Conservation (phyloP, 2,888 invertebrate species). For the Merodon equestris region DNA sequence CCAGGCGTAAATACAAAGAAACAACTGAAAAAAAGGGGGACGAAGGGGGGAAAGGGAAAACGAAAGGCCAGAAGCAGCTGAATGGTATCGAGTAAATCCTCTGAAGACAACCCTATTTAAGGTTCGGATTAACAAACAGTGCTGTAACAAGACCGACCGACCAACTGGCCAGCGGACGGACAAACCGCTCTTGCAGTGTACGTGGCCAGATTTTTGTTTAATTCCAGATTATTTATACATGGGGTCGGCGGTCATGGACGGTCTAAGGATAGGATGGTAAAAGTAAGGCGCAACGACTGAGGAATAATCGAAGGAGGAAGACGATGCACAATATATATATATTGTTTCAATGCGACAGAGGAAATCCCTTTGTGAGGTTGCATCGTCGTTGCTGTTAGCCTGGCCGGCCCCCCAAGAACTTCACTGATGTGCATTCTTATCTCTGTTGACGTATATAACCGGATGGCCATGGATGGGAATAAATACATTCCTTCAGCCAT, state of each 20-base stretch:
- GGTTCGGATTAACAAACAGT: conserved; percentile 60
- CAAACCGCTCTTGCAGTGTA: conserved; percentile 5
- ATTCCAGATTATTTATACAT: conserved; percentile 63
- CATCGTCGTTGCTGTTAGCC: conserved; percentile 17
- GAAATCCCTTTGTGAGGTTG: conserved; percentile 62
- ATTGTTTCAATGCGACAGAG: conserved; percentile 61
- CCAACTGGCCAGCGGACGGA: conserved; percentile 7
- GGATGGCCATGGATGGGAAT: conserved; percentile 33
- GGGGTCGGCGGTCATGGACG: neutral
- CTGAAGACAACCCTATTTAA: conserved; percentile 62
- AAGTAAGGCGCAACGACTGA: conserved; percentile 8
- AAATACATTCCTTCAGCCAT: conserved; percentile 60
- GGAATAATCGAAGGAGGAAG: conserved; percentile 5
- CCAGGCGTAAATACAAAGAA: conserved; percentile 24
- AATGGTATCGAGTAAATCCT: conserved; percentile 39
- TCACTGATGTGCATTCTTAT: conserved; percentile 48
- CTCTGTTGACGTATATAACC: conserved; percentile 35
- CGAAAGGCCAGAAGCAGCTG: conserved; percentile 1
- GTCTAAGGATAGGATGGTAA: too few species aligned
- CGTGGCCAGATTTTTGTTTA: conserved; percentile 52
- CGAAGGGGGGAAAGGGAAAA: too few species aligned
- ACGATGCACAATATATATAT: conserved; percentile 32
- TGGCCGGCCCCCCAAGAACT: neutral
- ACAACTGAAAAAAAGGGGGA: too few species aligned
- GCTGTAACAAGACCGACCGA: conserved; percentile 26